These are phyloP conservation scores for Cheilosia scutellata DNA, from an alignment of 2,888 invertebrate species.

Conservation along the genomic window DNA sequence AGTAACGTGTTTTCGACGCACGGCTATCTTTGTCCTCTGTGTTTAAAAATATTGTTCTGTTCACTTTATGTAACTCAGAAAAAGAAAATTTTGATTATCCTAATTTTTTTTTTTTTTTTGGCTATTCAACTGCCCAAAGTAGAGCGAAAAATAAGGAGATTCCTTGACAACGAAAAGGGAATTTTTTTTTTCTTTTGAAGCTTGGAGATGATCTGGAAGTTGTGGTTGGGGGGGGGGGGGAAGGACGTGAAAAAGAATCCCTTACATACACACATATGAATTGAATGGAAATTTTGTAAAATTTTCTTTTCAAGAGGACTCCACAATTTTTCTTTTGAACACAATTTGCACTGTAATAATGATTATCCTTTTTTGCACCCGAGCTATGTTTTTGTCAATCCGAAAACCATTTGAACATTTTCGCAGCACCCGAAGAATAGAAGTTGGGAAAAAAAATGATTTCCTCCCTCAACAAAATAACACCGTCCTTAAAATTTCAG, in stretches of 20 bases:
- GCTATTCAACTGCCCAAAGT: neutral
- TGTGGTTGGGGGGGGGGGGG: neutral
- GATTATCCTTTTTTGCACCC: constrained; percentile 13
- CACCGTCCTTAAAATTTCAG: constrained; percentile 6
- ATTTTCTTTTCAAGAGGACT: constrained; percentile 53
- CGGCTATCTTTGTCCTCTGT: constrained; percentile 1
- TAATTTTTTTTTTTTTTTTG: constrained; percentile 4
- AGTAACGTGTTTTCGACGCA: constrained; percentile 4
- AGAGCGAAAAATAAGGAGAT: constrained; percentile 18
- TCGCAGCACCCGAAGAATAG: constrained; percentile 10
- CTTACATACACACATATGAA: constrained; percentile 51
- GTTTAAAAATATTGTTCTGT: constrained; percentile 9
- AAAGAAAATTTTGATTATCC: constrained; percentile 29
- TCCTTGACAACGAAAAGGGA: constrained; percentile 45
- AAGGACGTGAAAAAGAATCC: constrained; percentile 37
- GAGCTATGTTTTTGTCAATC: neutral
- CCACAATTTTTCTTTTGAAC: constrained; percentile 16
- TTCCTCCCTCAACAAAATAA: neutral
- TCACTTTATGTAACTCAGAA: constrained; percentile 61
- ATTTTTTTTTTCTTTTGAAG: constrained; percentile 31
- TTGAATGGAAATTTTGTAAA: constrained; percentile 45
- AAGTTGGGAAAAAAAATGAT: constrained; percentile 16
- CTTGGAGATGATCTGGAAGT: constrained; percentile 15
- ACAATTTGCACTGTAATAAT: constrained; percentile 17
- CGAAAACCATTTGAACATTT: constrained; percentile 28